Evolutionary conservation across 2,797 vertebrate species (phyloP), one percentile per base, ranked within the genome.

Genomic region (Chanos chanos): DNA sequence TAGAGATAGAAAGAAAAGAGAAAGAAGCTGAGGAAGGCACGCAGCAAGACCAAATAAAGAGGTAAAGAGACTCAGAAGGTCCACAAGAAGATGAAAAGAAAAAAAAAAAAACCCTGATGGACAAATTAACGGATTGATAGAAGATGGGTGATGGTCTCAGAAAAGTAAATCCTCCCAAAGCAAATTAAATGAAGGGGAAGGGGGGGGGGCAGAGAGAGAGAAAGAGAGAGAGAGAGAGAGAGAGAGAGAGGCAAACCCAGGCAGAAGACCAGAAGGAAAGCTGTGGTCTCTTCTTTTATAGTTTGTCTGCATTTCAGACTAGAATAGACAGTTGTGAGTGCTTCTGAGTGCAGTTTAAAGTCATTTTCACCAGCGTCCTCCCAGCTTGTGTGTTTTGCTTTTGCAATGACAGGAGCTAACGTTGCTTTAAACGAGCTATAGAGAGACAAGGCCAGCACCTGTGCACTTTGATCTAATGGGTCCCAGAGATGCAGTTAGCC

Each of bases 401-500:
- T 36, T 52, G 37, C 25, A 5, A 16, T 45, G 54, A 55, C 13
- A 50, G 12, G 36, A 31, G 52, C 21, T 52, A 55, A 31, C 50
- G 33, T 37, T 45, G 24, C 33, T 25, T 44, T 64, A 57, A 56
- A 60, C 54, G 15, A 54, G 45, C 43, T 21, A 33, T 31, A 45
- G 25, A 40, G 31, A 44, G 50, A 50, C 45, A 57, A 48, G 27
- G 34, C 40, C 31, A 45, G 30, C 52, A 52, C 49, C 27, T 52
- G 27, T 24, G 51, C 28, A 31, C 49, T 52, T 52, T 64, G 50
- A 56, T 60, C 48, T 41, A 49, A 72, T 64, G 34, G 50, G 37
- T 60, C 41, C 59, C 59, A 44, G 51, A 59, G 47, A 58, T 36
- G 36, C 53, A 43, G 55, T 64, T 61, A 64, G 53, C 53, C 22